Percentiles rank a stretch among this genome's conserved stretches.
Evolutionary conservation across 2,797 vertebrate species (phyloP).

Genomic region (Sebastiscus albofasciatus): DNA sequence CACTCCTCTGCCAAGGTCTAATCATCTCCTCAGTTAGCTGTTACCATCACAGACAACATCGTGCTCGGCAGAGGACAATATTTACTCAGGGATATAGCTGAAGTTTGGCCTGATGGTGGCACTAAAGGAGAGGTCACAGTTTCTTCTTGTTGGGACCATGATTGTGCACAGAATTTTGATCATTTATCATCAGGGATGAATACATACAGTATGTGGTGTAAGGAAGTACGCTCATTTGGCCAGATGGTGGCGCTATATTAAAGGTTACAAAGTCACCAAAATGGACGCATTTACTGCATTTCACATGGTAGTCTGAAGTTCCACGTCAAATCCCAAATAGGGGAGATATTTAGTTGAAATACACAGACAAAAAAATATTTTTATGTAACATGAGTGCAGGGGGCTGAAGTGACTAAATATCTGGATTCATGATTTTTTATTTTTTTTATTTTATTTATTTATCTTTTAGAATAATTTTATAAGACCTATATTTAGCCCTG

Average conservation of each 20-base stretch:
- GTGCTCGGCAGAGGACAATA: not conserved
- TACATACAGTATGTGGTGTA: not conserved
- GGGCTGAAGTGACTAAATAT: not conserved
- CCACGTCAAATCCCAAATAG: not conserved
- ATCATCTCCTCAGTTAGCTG: constrained; percentile 21
- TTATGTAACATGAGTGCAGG: not conserved
- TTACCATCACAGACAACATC: constrained; percentile 1
- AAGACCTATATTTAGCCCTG: not conserved
- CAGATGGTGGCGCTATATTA: not conserved
- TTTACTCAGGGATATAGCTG: not conserved
- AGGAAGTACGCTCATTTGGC: not conserved
- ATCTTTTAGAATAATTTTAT: not conserved
- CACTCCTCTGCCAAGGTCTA: not conserved
- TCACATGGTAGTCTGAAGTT: not conserved
- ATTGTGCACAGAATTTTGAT: not conserved
- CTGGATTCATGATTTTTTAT: not conserved
- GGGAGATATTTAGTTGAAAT: not conserved
- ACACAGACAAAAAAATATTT: constrained; percentile 4
- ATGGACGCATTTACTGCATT: not conserved
- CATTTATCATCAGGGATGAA: not conserved
- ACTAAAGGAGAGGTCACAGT: not conserved
- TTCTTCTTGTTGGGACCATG: not conserved
- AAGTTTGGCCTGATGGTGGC: not conserved
- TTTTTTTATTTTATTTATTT: not conserved
- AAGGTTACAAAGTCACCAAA: not conserved